Evolutionary conservation across 1,140 invertebrate genomes (phyloP), one percentile per base, ranked within the genome.

Genomic region (Plutomurus gul): DNA sequence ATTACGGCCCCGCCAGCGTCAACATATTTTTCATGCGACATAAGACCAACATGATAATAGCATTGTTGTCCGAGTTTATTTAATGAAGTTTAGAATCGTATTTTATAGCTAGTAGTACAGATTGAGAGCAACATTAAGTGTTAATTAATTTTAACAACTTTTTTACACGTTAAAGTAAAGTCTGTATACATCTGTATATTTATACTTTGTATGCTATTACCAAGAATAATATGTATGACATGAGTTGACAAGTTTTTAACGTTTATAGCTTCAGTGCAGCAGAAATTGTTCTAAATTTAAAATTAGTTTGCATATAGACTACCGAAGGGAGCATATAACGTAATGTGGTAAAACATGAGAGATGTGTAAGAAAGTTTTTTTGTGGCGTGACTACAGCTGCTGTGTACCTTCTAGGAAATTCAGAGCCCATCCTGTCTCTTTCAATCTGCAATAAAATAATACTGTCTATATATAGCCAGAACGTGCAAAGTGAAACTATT

Each of bases 1-100:
- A n/a, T n/a, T n/a, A 36, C 25, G 27, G 30, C 36, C 30, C 30
- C 18, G 25, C n/a, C 56, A 13, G 56, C 36, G 56, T 65, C 56
- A 65, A 33, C 37, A 39, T 16, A 72, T 65, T 72, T 5, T 37
- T 40, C 43, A 33, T 51, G 43, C 36, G 73, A 75, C 73, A 75
- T 27, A 75, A 75, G 43, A 51, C 73, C 43, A 75, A 75, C 73
- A 75, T 75, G 73, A 75, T 75, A 75, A 72, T 72, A 78, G 76
- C 76, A 78, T 78, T 78, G 60, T 78, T 78, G 76, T 78, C 76
- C 76, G n/a, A 3, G 65, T 25, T 71, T 39, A 20, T 37, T 36
- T 43, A 10, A n/a, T n/a, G n/a, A n/a, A 51, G 27, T 16, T 16
- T 33, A 27, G 16, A 56, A 10, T 65, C 16, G 18, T 65, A 33